Evolutionary conservation across 2,113 vertebrate species (phyloP).

Genomic region (Albula goreensis): DNA sequence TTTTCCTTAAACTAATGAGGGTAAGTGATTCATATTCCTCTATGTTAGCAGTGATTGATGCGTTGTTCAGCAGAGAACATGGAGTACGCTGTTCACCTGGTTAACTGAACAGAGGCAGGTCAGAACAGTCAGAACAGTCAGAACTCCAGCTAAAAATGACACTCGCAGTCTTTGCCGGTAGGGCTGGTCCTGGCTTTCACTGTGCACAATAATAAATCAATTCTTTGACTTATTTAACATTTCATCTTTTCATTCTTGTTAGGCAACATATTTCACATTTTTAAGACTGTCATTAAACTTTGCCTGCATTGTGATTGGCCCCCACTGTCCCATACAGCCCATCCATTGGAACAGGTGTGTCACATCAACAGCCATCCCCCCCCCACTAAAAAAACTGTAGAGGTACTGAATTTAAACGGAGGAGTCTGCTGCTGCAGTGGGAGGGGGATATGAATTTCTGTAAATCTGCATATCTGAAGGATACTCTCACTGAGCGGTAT

Average conservation of each 20-base stretch:
- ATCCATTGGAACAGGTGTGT: too few species aligned
- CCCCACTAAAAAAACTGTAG: too few species aligned
- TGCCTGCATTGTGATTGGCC: too few species aligned
- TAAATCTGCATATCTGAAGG: too few species aligned
- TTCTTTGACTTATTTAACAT: neutral
- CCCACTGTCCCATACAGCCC: too few species aligned
- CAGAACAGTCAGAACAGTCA: neutral
- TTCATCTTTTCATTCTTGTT: neutral
- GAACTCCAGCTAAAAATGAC: neutral
- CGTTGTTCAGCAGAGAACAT: neutral
- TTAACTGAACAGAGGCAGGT: neutral
- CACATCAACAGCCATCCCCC: too few species aligned
- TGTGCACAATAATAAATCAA: neutral
- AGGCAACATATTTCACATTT: neutral
- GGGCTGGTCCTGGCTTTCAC: neutral
- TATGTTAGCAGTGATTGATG: neutral
- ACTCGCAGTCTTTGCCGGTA: neutral
- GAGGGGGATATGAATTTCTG: too few species aligned
- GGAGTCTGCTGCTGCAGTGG: too few species aligned
- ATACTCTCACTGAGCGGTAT: too few species aligned
- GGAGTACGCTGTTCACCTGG: neutral
- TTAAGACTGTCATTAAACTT: too few species aligned
- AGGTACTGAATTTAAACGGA: too few species aligned
- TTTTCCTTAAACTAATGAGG: neutral
- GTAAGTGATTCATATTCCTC: neutral